phyloP scores from a whole-genome alignment of 2,888 invertebrate species.

The Eupelmus urozonus region DNA sequence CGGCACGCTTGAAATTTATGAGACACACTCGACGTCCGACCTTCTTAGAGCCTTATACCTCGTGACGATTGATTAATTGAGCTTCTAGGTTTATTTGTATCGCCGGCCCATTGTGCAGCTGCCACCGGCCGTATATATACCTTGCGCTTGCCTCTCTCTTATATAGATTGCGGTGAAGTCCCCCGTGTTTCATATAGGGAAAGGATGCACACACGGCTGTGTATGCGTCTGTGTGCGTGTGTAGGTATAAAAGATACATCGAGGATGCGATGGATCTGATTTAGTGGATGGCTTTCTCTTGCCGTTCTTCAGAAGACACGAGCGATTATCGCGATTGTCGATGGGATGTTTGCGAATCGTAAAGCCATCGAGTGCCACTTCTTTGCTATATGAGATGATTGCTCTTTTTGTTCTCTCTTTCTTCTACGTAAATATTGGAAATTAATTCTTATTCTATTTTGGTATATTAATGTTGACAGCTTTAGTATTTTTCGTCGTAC shows the following conservation, averaged over 20 bases:
- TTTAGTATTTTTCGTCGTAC: neutral
- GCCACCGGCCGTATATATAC: conserved; percentile 54
- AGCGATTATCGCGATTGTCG: conserved; percentile 51
- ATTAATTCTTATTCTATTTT: no score
- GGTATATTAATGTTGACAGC: no score
- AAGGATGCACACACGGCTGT: neutral
- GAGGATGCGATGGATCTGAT: conserved; percentile 43
- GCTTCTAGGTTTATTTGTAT: conserved; percentile 67
- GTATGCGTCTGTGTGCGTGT: neutral
- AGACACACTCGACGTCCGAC: conserved; percentile 63
- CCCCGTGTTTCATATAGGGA: conserved; percentile 2
- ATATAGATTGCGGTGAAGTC: conserved; percentile 41
- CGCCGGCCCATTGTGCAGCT: conserved; percentile 63
- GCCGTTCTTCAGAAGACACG: conserved; percentile 33
- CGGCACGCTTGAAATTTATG: conserved; percentile 60
- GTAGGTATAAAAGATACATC: conserved; percentile 18
- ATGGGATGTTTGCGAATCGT: conserved; percentile 56
- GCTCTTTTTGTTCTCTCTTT: neutral
- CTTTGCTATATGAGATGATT: neutral
- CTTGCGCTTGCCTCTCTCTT: conserved; percentile 52
- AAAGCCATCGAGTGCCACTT: neutral
- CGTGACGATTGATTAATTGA: conserved; percentile 69
- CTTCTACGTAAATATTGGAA: neutral
- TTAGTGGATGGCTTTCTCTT: conserved; percentile 42
- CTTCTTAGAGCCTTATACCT: conserved; percentile 55